phyloP scores from a whole-genome alignment of 2,888 invertebrate genomes.

The Heliconius cydno region DNA sequence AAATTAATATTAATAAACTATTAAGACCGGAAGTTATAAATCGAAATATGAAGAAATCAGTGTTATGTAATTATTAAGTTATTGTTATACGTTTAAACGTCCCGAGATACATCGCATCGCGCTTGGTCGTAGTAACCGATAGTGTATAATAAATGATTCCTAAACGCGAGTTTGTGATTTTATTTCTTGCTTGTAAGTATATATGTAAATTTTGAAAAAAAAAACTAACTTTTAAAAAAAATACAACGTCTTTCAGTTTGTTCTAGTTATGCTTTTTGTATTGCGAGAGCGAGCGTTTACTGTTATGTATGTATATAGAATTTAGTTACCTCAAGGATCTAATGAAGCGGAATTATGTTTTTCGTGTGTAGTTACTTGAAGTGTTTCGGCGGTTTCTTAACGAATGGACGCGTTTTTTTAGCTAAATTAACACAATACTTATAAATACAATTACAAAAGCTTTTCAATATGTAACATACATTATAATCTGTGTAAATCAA shows the following conservation, averaged over 20 bases:
- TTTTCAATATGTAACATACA: conserved; percentile 40
- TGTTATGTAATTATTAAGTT: conserved; percentile 54
- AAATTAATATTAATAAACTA: conserved; percentile 6
- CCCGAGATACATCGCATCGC: conserved; percentile 34
- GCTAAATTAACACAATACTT: conserved; percentile 42
- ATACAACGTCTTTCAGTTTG: conserved; percentile 60
- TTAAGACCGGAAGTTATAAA: conserved; percentile 15
- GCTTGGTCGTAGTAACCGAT: conserved; percentile 54
- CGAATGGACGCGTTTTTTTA: conserved; percentile 48
- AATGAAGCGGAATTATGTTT: conserved; percentile 69
- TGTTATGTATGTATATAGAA: conserved; percentile 80
- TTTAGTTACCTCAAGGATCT: conserved; percentile 80
- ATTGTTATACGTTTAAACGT: conserved; percentile 35
- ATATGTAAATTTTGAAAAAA: conserved; percentile 80
- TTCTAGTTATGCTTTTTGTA: conserved; percentile 65
- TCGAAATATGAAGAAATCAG: conserved; percentile 51
- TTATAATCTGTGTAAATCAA: conserved; percentile 44
- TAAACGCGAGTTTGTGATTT: conserved; percentile 60
- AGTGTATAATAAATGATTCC: conserved; percentile 51
- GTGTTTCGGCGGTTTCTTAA: conserved; percentile 63
- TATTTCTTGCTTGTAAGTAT: conserved; percentile 74
- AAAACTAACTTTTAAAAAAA: conserved; percentile 18
- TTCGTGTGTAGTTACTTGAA: conserved; percentile 64
- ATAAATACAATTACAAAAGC: conserved; percentile 41
- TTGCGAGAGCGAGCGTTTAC: conserved; percentile 62